Conservation (phyloP, 2,888 invertebrate genomes). For the Lochmaea crataegi region DNA sequence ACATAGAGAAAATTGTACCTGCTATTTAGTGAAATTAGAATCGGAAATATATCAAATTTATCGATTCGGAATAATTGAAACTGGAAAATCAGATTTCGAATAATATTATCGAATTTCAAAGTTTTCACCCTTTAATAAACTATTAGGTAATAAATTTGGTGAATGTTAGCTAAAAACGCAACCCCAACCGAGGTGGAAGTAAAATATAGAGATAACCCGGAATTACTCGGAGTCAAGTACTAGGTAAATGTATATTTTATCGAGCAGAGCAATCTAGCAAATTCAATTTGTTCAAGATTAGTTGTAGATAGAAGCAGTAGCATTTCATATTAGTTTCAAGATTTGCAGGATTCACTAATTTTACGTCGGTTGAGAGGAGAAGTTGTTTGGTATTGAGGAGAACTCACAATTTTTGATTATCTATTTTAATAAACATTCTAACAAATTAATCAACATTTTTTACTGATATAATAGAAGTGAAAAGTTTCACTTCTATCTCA, state of each 20-base stretch:
- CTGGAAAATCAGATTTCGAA: conserved; percentile 17
- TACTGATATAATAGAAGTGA: too few species aligned
- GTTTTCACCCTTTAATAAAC: conserved; percentile 35
- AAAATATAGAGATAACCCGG: conserved; percentile 55
- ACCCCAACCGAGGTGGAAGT: conserved; percentile 46
- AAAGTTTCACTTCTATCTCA: too few species aligned
- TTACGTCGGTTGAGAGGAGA: conserved; percentile 44
- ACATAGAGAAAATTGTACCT: too few species aligned
- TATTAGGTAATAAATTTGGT: conserved; percentile 44
- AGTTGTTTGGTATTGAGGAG: conserved; percentile 9
- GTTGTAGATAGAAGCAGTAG: conserved; percentile 58
- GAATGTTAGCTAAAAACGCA: conserved; percentile 44
- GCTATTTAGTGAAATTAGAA: too few species aligned
- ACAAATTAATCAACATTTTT: not conserved
- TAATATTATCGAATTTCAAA: conserved; percentile 18
- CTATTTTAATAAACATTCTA: not conserved
- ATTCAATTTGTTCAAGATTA: conserved; percentile 66
- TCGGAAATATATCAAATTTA: not conserved
- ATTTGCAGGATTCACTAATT: conserved; percentile 53
- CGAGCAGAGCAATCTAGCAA: conserved; percentile 65
- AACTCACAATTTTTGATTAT: not conserved
- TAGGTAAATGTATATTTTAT: conserved; percentile 65
- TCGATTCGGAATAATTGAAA: conserved; percentile 7
- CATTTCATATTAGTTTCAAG: conserved; percentile 55
- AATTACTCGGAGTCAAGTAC: conserved; percentile 60